These are phyloP conservation scores for Drosophila bocki DNA, from an alignment of 1,140 invertebrate species.

Conservation along the genomic window DNA sequence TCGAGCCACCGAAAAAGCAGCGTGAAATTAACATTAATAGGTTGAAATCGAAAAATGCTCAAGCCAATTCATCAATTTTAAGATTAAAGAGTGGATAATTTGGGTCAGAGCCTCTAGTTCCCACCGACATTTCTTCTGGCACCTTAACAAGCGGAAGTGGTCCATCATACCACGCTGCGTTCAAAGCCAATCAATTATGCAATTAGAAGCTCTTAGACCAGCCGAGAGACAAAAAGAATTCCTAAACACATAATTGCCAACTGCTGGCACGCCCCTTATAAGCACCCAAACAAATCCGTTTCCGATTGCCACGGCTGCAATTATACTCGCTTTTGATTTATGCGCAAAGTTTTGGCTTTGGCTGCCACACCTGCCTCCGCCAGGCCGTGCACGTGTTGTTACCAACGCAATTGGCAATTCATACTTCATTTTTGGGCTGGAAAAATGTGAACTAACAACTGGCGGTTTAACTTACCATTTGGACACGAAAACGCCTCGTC, in stretches of 20 bases:
- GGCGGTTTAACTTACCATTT: constrained; percentile 66
- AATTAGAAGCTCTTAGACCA: constrained; percentile 46
- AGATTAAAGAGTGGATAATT: constrained; percentile 16
- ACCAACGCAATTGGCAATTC: constrained; percentile 49
- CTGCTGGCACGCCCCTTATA: constrained; percentile 25
- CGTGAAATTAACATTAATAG: constrained; percentile 42
- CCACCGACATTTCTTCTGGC: neutral
- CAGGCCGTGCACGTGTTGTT: constrained; percentile 57
- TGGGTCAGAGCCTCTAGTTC: constrained; percentile 6
- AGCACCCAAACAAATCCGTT: constrained; percentile 35
- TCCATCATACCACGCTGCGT: constrained; percentile 20
- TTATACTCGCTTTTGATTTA: constrained; percentile 71
- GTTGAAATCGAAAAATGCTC: constrained; percentile 2
- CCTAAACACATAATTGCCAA: constrained; percentile 35
- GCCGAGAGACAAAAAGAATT: constrained; percentile 19
- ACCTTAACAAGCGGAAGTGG: constrained; percentile 35
- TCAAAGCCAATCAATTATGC: constrained; percentile 37
- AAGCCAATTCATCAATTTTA: constrained; percentile 13
- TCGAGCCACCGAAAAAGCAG: constrained; percentile 17
- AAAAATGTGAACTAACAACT: constrained; percentile 1
- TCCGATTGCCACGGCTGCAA: constrained; percentile 44
- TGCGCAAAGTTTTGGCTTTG: constrained; percentile 37
- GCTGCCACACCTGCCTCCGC: constrained; percentile 63
- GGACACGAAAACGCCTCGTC: constrained; percentile 78
- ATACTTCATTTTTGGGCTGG: constrained; percentile 28